Percentiles rank a stretch among this genome's conserved stretches.
These are phyloP conservation scores for Drosophila affinis DNA, from an alignment of 2,888 invertebrate genomes.

Conservation along the genomic window DNA sequence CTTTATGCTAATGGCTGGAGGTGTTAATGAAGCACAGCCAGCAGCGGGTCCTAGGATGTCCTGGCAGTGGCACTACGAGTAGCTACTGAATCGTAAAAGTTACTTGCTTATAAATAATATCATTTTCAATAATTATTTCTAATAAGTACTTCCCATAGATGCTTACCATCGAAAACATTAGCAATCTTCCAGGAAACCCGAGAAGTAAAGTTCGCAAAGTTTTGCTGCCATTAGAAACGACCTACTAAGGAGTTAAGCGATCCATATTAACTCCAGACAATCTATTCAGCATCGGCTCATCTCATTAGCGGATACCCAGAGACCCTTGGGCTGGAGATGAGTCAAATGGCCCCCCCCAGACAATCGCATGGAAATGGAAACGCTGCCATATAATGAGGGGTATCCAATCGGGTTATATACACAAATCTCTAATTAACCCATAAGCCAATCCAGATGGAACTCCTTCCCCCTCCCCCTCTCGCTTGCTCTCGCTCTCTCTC, in stretches of 20 bases:
- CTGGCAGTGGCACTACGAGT: background rate
- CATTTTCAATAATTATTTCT: too few relatives aligned
- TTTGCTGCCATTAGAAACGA: too few relatives aligned
- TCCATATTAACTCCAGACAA: background rate
- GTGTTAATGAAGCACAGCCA: slow-evolving; percentile 50
- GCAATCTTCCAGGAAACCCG: too few relatives aligned
- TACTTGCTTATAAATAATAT: too few relatives aligned
- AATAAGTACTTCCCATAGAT: too few relatives aligned
- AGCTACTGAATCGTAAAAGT: too few relatives aligned
- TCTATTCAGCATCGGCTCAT: background rate
- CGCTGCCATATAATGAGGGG: slow-evolving; percentile 23
- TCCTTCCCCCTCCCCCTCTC: background rate
- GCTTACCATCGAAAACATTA: too few relatives aligned
- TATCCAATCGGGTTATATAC: slow-evolving; percentile 27
- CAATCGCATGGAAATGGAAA: background rate
- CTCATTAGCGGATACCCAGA: background rate
- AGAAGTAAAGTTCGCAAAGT: too few relatives aligned
- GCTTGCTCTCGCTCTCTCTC: background rate
- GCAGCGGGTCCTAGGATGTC: background rate
- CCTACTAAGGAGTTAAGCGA: too few relatives aligned
- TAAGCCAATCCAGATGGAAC: slow-evolving; percentile 26
- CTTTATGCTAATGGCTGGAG: slow-evolving; percentile 66
- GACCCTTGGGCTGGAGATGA: background rate
- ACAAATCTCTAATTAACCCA: slow-evolving; percentile 41
- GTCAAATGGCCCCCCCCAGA: background rate